Percentiles rank a stretch among this genome's conserved stretches.
Conservation (phyloP, 2,888 invertebrate genomes). For the Prostheceraeus crozeri region DNA sequence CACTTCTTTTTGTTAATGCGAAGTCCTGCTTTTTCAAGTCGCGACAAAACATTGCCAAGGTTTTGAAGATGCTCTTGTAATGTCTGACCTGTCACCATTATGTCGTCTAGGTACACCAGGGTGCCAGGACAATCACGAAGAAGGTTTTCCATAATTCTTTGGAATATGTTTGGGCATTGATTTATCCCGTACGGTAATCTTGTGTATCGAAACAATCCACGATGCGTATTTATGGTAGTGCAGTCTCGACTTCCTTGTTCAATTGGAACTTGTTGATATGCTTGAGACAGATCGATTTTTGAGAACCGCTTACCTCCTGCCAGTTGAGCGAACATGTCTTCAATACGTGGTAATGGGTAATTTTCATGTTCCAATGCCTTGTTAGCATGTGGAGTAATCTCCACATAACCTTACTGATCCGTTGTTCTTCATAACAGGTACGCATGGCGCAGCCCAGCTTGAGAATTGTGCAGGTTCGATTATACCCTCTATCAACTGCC, state of each 20-base stretch:
- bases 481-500: conserved; percentile 5
- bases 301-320: conserved; percentile 23
- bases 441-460: conserved; percentile 1
- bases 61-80: conserved; percentile 25
- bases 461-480: not conserved
- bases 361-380: conserved; percentile 2
- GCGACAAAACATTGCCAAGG: conserved; percentile 4
- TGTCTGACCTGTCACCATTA: conserved; percentile 30
- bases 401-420: not conserved
- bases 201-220: conserved; percentile 2
- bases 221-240: conserved; percentile 15
- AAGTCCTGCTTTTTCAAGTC: not conserved
- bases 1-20: conserved; percentile 10
- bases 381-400: conserved; percentile 3
- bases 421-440: conserved; percentile 9
- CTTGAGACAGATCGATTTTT: conserved; percentile 22
- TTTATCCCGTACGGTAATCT: conserved; percentile 13
- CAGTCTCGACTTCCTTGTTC: conserved; percentile 2
- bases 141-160: conserved; percentile 23
- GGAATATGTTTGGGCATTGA: not conserved
- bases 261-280: conserved; percentile 8
- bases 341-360: conserved; percentile 13
- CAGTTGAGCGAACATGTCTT: conserved; percentile 20
- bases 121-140: conserved; percentile 17
- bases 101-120: conserved; percentile 31